phyloP scores from a whole-genome alignment of 2,888 invertebrate species.

The Axea sp. region DNA sequence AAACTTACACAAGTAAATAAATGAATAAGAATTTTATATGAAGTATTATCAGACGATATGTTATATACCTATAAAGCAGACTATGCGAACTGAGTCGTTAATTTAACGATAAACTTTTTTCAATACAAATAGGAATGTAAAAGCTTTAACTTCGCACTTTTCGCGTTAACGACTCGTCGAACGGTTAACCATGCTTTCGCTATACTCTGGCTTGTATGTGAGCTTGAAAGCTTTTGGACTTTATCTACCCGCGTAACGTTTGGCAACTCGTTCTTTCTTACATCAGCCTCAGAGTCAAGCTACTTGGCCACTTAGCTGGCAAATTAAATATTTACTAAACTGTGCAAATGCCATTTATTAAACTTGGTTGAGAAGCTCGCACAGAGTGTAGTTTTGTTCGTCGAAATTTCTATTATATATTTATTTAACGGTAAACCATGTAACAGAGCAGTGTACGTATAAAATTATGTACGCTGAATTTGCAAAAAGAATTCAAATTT shows the following conservation, averaged over 20 bases:
- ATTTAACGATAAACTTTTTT: too few species aligned
- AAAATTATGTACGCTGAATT: too few species aligned
- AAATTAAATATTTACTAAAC: conserved; percentile 48
- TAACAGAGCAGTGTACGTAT: neutral
- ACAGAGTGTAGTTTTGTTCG: neutral
- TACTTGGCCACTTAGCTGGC: conserved; percentile 28
- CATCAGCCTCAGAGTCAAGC: conserved; percentile 4
- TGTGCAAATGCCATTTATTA: conserved; percentile 17
- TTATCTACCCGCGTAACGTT: conserved; percentile 30
- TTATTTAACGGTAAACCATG: neutral
- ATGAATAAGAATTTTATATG: too few species aligned
- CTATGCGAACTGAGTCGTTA: too few species aligned
- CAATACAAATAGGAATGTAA: conserved; percentile 8
- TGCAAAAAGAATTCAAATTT: neutral
- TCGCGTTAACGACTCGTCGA: conserved; percentile 35
- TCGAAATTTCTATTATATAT: conserved; percentile 1
- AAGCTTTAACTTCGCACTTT: conserved; percentile 26
- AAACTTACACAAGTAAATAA: too few species aligned
- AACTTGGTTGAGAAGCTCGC: conserved; percentile 3
- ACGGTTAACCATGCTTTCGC: conserved; percentile 57
- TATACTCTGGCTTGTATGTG: conserved; percentile 14
- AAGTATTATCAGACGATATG: too few species aligned
- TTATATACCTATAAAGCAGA: too few species aligned
- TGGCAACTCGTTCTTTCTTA: conserved; percentile 40
- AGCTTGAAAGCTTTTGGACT: conserved; percentile 52